These are phyloP conservation scores for Acromyrmex charruanus DNA, from an alignment of 1,140 invertebrate genomes.

Conservation along the genomic window DNA sequence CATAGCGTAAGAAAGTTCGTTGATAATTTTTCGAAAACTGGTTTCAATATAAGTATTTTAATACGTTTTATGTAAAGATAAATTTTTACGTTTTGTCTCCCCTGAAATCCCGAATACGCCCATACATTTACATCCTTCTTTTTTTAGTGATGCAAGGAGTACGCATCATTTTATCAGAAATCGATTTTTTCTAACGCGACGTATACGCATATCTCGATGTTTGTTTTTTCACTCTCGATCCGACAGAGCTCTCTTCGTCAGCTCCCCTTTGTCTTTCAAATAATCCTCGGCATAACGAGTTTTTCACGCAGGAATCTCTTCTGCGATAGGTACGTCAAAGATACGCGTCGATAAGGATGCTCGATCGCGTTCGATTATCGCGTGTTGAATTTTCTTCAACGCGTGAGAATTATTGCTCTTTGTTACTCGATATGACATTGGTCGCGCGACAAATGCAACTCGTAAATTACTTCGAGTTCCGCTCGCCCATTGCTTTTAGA, in stretches of 20 bases:
- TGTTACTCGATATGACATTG: slow-evolving; percentile 42
- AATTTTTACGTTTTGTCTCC: no score
- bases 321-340: not conserved
- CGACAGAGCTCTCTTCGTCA: slow-evolving; percentile 3
- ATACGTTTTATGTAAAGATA: no score
- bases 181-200: slow-evolving; percentile 63
- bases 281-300: not conserved
- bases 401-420: slow-evolving; percentile 67
- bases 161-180: slow-evolving; percentile 63
- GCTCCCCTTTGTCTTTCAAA: no score
- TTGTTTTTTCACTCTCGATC: slow-evolving; percentile 44
- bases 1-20: no score
- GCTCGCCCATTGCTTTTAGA: slow-evolving; percentile 27
- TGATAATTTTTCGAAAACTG: no score
- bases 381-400: slow-evolving; percentile 27
- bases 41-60: no score
- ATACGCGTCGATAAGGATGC: not conserved
- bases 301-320: not conserved
- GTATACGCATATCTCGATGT: slow-evolving; percentile 64
- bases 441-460: slow-evolving; percentile 35
- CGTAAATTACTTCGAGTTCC: slow-evolving; percentile 10
- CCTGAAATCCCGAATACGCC: no score
- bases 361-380: slow-evolving; percentile 19
- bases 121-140: not conserved
- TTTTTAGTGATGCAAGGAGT: slow-evolving; percentile 67